phyloP scores from a whole-genome alignment of 2,888 invertebrate species.

The Hydriomena furcata region DNA sequence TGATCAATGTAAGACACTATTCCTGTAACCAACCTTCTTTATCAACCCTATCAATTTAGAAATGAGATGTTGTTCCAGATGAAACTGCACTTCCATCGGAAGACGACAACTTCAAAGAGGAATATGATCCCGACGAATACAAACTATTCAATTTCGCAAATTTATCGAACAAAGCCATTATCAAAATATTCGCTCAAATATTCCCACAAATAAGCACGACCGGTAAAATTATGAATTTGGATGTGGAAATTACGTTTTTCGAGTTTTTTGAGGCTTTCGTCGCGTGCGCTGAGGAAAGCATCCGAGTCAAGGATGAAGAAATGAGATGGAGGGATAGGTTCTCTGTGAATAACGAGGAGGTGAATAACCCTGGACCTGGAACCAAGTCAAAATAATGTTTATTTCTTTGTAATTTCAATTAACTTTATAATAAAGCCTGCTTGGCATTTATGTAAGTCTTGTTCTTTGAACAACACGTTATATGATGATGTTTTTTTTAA shows the following conservation, averaged over 20 bases:
- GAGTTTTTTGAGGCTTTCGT: constrained; percentile 85
- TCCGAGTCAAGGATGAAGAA: constrained; percentile 55
- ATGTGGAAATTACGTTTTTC: constrained; percentile 81
- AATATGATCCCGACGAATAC: constrained; percentile 1
- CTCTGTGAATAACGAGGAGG: constrained; percentile 16
- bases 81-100: constrained; percentile 30
- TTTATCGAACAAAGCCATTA: constrained; percentile 57
- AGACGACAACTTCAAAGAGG: constrained; percentile 25
- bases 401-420: too few species aligned
- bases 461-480: too few species aligned
- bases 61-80: constrained; percentile 44
- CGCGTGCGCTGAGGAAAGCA: constrained; percentile 66
- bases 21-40: too few species aligned
- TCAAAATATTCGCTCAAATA: constrained; percentile 61
- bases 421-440: neutral
- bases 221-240: constrained; percentile 68
- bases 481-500: too few species aligned
- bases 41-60: too few species aligned
- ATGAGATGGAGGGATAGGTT: constrained; percentile 44
- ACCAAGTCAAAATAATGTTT: constrained; percentile 11
- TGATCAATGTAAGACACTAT: too few species aligned
- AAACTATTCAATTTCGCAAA: constrained; percentile 67
- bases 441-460: too few species aligned
- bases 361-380: constrained; percentile 4
- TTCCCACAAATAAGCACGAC: constrained; percentile 73